Evolutionary conservation across 1,140 invertebrate species (phyloP).

Genomic region (Bombus affinis): DNA sequence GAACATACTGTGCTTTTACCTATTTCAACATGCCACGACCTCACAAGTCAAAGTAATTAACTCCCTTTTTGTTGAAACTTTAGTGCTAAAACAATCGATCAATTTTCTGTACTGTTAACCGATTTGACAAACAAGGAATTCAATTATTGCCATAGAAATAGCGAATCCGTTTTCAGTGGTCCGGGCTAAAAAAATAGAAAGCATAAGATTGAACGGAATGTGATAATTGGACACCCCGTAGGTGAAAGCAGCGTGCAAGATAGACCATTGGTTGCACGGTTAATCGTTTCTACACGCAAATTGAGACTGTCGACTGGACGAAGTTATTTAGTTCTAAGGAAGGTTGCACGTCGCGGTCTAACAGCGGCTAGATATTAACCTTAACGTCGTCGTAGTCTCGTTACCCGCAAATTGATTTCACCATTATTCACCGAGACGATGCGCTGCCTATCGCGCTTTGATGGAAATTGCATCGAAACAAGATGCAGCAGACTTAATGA

Average conservation of each 20-base stretch:
- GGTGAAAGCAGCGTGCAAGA: background rate
- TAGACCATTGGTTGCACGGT: background rate
- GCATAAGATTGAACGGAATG: no score
- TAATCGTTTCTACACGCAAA: constrained; percentile 48
- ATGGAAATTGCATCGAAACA: constrained; percentile 8
- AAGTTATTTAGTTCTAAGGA: constrained; percentile 47
- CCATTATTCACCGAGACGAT: constrained; percentile 34
- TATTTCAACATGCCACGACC: no score
- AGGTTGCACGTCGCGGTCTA: constrained; percentile 14
- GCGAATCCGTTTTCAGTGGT: no score
- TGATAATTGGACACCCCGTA: background rate
- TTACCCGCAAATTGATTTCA: constrained; percentile 46
- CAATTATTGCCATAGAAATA: no score
- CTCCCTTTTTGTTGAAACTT: no score
- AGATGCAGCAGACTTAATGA: constrained; percentile 13
- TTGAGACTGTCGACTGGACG: constrained; percentile 45
- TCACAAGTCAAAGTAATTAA: no score
- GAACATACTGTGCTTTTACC: no score
- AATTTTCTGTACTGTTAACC: no score
- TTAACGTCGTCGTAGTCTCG: constrained; percentile 32
- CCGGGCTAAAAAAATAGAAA: background rate
- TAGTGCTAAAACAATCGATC: no score
- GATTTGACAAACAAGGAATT: no score
- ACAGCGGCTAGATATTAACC: constrained; percentile 41
- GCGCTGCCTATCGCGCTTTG: constrained; percentile 22